phyloP scores from a whole-genome alignment of 1,140 invertebrate species.

The Steinernema feltiae region DNA sequence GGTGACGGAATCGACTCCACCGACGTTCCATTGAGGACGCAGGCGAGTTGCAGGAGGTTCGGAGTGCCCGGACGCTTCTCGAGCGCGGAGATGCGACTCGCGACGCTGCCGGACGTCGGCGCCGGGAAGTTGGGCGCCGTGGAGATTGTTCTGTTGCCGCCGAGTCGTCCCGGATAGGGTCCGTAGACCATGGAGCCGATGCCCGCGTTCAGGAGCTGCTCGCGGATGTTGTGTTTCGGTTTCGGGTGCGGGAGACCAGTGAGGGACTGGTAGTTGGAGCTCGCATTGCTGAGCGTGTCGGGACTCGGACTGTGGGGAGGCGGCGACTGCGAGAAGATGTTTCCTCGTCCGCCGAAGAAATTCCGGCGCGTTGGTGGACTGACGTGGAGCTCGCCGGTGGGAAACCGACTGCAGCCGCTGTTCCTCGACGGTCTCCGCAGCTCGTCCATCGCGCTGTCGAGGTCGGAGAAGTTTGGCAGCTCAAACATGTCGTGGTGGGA shows the following conservation, averaged over 20 bases:
- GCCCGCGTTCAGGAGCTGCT: conserved; percentile 43
- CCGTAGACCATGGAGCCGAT: conserved; percentile 23
- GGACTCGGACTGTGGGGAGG: conserved; percentile 33
- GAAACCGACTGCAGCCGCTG: conserved; percentile 40
- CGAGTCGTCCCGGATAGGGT: conserved; percentile 6
- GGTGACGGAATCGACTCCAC: conserved; percentile 15
- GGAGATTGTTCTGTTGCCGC: conserved; percentile 5
- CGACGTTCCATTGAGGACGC: conserved; percentile 17
- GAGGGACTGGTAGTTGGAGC: conserved; percentile 34
- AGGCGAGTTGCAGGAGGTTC: conserved; percentile 35
- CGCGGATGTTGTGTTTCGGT: conserved; percentile 45
- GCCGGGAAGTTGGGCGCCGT: conserved; percentile 30
- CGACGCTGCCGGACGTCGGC: conserved; percentile 42
- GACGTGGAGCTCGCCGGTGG: conserved; percentile 35
- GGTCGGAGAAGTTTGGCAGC: conserved; percentile 39
- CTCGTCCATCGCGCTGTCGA: conserved; percentile 39
- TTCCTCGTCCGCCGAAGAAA: conserved; percentile 11
- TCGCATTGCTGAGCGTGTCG: conserved; percentile 35
- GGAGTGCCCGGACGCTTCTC: conserved; percentile 44
- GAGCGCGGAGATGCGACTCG: conserved; percentile 42
- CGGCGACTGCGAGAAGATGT: conserved; percentile 22
- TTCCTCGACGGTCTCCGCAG: conserved; percentile 19
- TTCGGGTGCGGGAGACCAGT: conserved; percentile 43
- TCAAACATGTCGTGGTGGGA: conserved; percentile 9
- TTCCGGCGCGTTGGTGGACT: conserved; percentile 25